Conservation (phyloP, 92 coral and sea anemone genomes). For the Metridium senile region DNA sequence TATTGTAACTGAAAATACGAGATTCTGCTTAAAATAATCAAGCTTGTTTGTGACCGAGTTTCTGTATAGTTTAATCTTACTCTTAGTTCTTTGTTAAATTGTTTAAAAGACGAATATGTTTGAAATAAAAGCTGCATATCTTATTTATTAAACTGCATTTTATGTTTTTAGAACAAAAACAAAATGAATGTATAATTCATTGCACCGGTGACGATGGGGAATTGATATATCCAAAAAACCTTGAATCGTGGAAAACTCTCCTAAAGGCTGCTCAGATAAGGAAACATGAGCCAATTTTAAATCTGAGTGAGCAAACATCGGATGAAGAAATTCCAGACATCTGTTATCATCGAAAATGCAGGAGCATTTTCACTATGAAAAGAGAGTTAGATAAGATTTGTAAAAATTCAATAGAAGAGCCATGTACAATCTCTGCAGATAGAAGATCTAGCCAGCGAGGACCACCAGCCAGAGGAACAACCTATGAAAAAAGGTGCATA, state of each 20-base stretch:
- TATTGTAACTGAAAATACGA: not conserved
- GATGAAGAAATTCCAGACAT: slow-evolving; percentile 40
- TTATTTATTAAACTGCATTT: too few relatives aligned
- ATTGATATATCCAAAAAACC: slow-evolving; percentile 30
- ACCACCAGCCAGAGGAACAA: slow-evolving; percentile 2
- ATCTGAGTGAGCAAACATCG: slow-evolving; percentile 12
- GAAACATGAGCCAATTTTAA: slow-evolving; percentile 27
- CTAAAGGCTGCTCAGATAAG: slow-evolving; percentile 37
- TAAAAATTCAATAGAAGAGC: not conserved
- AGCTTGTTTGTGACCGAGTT: too few relatives aligned
- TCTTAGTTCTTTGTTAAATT: not conserved
- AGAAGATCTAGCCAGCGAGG: not conserved
- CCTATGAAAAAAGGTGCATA: slow-evolving; percentile 35
- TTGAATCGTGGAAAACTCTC: slow-evolving; percentile 40
- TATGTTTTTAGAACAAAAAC: slow-evolving; percentile 3
- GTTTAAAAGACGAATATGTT: too few relatives aligned
- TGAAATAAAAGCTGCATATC: too few relatives aligned
- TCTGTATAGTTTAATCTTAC: not conserved
- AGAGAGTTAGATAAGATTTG: slow-evolving; percentile 37
- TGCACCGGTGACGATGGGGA: slow-evolving; percentile 42
- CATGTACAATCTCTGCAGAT: slow-evolving; percentile 1
- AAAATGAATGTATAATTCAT: slow-evolving; percentile 30
- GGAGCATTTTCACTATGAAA: slow-evolving; percentile 50
- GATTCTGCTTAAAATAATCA: not conserved
- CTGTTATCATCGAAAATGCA: slow-evolving; percentile 42